phyloP scores from a whole-genome alignment of 1,140 invertebrate genomes.

The Orchesella cincta region DNA sequence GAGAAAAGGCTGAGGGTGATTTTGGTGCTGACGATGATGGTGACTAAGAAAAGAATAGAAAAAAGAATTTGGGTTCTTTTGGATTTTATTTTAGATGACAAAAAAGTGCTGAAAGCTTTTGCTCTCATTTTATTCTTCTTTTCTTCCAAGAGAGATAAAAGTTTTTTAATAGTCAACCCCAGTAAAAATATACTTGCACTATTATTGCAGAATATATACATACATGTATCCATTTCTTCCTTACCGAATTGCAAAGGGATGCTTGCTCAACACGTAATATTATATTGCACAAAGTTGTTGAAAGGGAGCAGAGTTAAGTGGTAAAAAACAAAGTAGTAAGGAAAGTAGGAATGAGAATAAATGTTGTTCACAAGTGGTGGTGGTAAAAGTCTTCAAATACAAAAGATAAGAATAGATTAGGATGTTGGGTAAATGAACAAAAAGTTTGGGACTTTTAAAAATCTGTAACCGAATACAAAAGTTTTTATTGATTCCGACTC shows the following conservation, averaged over 20 bases:
- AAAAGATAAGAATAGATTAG: no score
- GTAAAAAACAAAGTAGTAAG: neutral
- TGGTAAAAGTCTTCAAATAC: slow-evolving; percentile 40
- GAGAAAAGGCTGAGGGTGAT: neutral
- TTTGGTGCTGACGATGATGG: neutral
- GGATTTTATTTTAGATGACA: neutral
- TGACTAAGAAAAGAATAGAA: neutral
- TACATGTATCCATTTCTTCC: neutral
- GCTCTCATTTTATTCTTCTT: neutral
- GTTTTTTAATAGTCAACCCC: slow-evolving; percentile 16
- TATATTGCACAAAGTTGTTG: no score
- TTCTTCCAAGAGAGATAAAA: neutral
- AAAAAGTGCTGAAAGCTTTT: slow-evolving; percentile 19
- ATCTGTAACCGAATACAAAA: slow-evolving; percentile 32
- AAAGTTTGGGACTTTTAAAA: neutral
- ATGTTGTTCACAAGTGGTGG: neutral
- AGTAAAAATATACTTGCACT: neutral
- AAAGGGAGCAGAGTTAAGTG: neutral
- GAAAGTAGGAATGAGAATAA: neutral
- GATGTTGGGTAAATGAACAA: no score
- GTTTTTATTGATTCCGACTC: slow-evolving; percentile 37
- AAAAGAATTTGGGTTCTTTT: neutral
- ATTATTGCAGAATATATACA: neutral
- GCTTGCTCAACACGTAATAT: no score
- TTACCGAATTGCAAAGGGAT: no score